Evolutionary conservation across 2,888 invertebrate species (phyloP).

Genomic region (Phyllotreta cruciferae): DNA sequence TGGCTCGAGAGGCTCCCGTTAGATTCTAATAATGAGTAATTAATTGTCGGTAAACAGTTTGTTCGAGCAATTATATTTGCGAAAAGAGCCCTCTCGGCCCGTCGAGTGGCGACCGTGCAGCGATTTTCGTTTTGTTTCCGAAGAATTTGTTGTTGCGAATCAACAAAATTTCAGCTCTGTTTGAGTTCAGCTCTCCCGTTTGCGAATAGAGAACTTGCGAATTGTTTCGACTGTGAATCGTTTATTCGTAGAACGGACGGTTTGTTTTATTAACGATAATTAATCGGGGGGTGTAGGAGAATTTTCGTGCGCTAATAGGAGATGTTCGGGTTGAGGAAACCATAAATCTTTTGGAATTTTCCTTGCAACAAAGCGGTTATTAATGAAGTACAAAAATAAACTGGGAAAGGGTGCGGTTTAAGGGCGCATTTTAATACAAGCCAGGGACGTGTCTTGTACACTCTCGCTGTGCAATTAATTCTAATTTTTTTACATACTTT

Average conservation of each 20-base stretch:
- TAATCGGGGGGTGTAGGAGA: constrained; percentile 18
- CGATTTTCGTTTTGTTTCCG: no score
- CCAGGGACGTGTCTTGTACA: neutral
- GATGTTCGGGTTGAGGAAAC: constrained; percentile 12
- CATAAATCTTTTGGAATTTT: constrained; percentile 24
- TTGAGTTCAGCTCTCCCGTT: no score
- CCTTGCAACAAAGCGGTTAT: constrained; percentile 16
- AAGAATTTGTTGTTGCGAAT: no score
- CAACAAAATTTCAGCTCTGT: no score
- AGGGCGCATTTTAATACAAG: constrained; percentile 5
- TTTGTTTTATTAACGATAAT: constrained; percentile 7
- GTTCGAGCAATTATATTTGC: constrained; percentile 17
- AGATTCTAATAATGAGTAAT: constrained; percentile 26
- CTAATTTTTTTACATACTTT: neutral
- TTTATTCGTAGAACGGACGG: constrained; percentile 1
- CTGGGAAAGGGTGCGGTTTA: constrained; percentile 19
- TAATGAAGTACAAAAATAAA: constrained; percentile 21
- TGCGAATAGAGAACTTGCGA: no score
- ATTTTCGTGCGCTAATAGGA: constrained; percentile 30
- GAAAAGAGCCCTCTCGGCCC: no score
- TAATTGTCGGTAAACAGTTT: constrained; percentile 28
- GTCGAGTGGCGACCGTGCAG: no score
- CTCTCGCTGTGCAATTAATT: neutral
- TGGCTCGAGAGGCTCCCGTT: constrained; percentile 4
- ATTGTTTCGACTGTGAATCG: no score